phyloP scores from a whole-genome alignment of 2,888 invertebrate species.

The Epistrophe grossulariae region DNA sequence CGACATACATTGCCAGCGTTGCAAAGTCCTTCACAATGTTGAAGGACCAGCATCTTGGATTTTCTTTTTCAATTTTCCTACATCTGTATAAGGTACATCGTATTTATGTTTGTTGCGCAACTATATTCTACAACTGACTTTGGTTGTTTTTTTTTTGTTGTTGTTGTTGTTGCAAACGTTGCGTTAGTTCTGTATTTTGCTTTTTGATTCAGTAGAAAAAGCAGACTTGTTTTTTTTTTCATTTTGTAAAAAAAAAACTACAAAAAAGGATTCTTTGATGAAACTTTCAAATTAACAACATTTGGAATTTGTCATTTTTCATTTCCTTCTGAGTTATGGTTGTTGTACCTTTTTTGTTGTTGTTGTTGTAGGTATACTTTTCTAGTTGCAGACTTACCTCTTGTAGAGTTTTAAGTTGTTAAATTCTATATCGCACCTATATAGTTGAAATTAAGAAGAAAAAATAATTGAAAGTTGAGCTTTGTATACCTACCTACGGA shows the following conservation, averaged over 20 bases:
- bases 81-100: neutral
- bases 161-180: conserved; percentile 1
- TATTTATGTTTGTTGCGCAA: conserved; percentile 65
- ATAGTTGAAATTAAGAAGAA: conserved; percentile 5
- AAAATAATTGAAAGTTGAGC: conserved; percentile 17
- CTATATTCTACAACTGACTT: conserved; percentile 41
- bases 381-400: conserved; percentile 6
- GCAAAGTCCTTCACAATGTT: conserved; percentile 67
- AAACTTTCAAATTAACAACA: conserved; percentile 63
- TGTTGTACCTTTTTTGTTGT: neutral
- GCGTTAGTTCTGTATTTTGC: conserved; percentile 13
- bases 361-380: neutral
- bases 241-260: neutral
- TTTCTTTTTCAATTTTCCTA: conserved; percentile 57
- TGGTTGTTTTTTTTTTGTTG: conserved; percentile 3
- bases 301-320: conserved; percentile 63
- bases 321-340: conserved; percentile 34
- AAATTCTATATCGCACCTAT: conserved; percentile 2
- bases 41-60: conserved; percentile 69
- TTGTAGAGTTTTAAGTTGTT: neutral
- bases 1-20: conserved; percentile 65
- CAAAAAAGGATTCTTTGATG: conserved; percentile 55
- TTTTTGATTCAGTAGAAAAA: conserved; percentile 22
- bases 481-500: too few relatives aligned
- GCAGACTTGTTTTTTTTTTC: conserved; percentile 2